Percentiles rank a stretch among this genome's conserved stretches.
Evolutionary conservation across 2,113 vertebrate species (phyloP).

Genomic region (Rattus rattus): DNA sequence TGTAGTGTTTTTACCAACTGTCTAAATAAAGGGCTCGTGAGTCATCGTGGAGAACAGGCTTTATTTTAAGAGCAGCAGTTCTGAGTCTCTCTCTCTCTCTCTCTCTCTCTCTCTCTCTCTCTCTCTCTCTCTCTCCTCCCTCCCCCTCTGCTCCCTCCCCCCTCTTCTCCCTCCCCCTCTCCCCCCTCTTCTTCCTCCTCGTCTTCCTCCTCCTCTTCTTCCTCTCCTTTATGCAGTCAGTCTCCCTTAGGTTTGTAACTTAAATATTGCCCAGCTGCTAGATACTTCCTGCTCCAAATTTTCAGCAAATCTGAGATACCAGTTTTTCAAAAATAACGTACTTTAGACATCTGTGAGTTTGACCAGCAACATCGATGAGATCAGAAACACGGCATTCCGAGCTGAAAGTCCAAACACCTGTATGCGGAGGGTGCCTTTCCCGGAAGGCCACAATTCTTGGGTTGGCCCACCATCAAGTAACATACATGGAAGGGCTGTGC

Average conservation of each 20-base stretch:
- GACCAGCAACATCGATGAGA: neutral
- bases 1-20: constrained; percentile 89
- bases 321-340: constrained; percentile 72
- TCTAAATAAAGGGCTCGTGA: constrained; percentile 91
- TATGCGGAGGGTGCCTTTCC: neutral
- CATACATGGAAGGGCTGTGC: neutral
- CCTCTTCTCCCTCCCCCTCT: fast-evolving
- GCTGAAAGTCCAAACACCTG: neutral
- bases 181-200: fast-evolving
- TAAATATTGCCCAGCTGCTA: constrained; percentile 87
- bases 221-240: constrained; percentile 79
- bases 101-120: fast-evolving
- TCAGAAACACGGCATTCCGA: neutral
- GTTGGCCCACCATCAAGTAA: neutral
- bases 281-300: constrained; percentile 81
- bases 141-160: neutral
- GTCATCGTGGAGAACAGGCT: constrained; percentile 88
- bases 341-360: constrained; percentile 52
- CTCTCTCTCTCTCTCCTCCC: too few species aligned
- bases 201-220: neutral
- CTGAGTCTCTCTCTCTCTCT: neutral
- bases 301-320: constrained; percentile 84
- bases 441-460: neutral
- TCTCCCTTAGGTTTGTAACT: constrained; percentile 87
- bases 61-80: constrained; percentile 87